phyloP scores from a whole-genome alignment of 2,113 vertebrate species.

The Salvelinus alpinus region DNA sequence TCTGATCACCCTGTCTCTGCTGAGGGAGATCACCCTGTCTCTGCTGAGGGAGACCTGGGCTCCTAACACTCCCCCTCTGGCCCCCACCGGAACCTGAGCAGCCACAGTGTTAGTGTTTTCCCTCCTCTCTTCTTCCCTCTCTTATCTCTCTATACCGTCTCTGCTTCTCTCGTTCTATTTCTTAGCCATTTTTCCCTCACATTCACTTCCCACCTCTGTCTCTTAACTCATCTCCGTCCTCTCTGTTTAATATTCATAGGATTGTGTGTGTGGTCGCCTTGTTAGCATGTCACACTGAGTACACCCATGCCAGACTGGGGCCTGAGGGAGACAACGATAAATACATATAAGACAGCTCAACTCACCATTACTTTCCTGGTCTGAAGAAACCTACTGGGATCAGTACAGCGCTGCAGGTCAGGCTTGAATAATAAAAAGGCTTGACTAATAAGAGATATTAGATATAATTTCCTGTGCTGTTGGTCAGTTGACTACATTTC shows the following conservation, averaged over 20 bases:
- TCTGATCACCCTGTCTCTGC: background rate
- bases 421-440: too few relatives aligned
- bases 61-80: too few relatives aligned
- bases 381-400: too few relatives aligned
- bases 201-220: background rate
- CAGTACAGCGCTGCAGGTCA: too few relatives aligned
- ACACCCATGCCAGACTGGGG: background rate
- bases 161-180: background rate
- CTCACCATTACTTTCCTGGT: too few relatives aligned
- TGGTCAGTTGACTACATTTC: too few relatives aligned
- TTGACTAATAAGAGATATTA: too few relatives aligned
- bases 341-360: background rate
- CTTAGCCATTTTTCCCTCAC: background rate
- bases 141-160: background rate
- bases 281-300: constrained; percentile 23
- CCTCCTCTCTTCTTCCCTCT: constrained; percentile 2
- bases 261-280: background rate
- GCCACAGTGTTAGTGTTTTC: background rate
- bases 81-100: background rate
- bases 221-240: background rate
- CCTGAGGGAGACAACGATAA: background rate
- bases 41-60: background rate
- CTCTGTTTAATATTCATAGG: too few relatives aligned
- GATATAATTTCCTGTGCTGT: too few relatives aligned
- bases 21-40: background rate